These are phyloP conservation scores for Lasioglossum vierecki DNA, from an alignment of 2,888 invertebrate genomes.

Conservation along the genomic window DNA sequence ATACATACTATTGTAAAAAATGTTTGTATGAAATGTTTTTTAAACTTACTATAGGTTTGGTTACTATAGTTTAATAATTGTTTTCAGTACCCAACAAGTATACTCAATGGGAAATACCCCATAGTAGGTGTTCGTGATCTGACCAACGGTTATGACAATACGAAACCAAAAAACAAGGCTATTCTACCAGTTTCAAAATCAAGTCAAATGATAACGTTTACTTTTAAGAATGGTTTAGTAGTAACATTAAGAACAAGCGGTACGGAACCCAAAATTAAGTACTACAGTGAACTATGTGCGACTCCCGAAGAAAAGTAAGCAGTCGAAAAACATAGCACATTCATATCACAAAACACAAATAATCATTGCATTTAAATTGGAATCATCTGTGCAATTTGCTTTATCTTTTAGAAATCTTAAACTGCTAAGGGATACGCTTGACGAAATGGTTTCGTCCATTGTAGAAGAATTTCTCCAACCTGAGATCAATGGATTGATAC, in stretches of 20 bases:
- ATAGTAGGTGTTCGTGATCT: conserved; percentile 93
- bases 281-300: conserved; percentile 96
- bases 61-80: conserved; percentile 1
- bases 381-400: conserved; percentile 11
- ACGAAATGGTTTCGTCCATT: conserved; percentile 91
- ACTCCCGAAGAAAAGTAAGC: conserved; percentile 87
- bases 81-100: conserved; percentile 89
- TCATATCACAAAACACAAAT: neutral
- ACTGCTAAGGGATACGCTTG: conserved; percentile 86
- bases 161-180: conserved; percentile 89
- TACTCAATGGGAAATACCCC: conserved; percentile 87
- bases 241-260: conserved; percentile 97
- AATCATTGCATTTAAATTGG: neutral
- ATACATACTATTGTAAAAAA: neutral
- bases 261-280: conserved; percentile 99
- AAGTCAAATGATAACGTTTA: conserved; percentile 97
- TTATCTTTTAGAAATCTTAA: conserved; percentile 87
- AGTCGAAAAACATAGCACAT: conserved; percentile 11
- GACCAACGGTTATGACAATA: conserved; percentile 93
- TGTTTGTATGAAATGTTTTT: neutral
- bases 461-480: conserved; percentile 94
- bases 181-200: conserved; percentile 88
- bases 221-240: conserved; percentile 93
- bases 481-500: conserved; percentile 87
- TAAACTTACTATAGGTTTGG: neutral